Percentiles rank a stretch among this genome's conserved stretches.
These are phyloP conservation scores for Heterochromis multidens DNA, from an alignment of 2,113 vertebrate species.

Conservation along the genomic window DNA sequence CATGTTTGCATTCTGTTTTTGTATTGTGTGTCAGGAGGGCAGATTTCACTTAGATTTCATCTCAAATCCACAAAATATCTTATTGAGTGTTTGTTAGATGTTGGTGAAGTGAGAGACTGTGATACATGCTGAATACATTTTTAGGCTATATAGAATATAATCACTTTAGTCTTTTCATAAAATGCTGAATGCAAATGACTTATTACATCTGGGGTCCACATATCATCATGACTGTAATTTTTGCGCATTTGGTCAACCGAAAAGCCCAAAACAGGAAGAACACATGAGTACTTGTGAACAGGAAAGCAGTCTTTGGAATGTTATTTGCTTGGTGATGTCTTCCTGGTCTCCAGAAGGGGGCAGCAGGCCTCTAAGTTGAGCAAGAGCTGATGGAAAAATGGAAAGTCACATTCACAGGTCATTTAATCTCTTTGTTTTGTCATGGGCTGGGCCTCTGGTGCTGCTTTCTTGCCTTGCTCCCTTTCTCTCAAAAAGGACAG, in stretches of 20 bases:
- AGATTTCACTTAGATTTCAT: slow-evolving; percentile 3
- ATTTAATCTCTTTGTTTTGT: slow-evolving; percentile 75
- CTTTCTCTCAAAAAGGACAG: neutral
- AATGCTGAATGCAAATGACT: neutral
- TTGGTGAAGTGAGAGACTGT: neutral
- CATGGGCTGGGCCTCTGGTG: slow-evolving; percentile 65
- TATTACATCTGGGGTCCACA: neutral
- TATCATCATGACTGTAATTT: neutral
- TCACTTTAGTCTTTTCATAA: neutral
- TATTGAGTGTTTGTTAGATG: neutral
- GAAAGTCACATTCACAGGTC: slow-evolving; percentile 76
- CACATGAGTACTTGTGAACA: neutral
- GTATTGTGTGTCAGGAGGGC: neutral
- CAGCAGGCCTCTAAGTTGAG: slow-evolving; percentile 61
- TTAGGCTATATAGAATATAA: neutral
- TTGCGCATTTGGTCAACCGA: neutral
- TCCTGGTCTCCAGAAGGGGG: slow-evolving; percentile 64
- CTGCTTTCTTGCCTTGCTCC: slow-evolving; percentile 36
- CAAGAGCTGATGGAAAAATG: slow-evolving; percentile 29
- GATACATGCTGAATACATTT: neutral
- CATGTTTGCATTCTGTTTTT: slow-evolving; percentile 39
- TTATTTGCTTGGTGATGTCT: neutral
- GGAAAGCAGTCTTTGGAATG: neutral
- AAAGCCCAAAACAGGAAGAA: neutral
- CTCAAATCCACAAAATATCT: neutral